Evolutionary conservation across 2,113 vertebrate genomes (phyloP).

Genomic region (Eptesicus fuscus): DNA sequence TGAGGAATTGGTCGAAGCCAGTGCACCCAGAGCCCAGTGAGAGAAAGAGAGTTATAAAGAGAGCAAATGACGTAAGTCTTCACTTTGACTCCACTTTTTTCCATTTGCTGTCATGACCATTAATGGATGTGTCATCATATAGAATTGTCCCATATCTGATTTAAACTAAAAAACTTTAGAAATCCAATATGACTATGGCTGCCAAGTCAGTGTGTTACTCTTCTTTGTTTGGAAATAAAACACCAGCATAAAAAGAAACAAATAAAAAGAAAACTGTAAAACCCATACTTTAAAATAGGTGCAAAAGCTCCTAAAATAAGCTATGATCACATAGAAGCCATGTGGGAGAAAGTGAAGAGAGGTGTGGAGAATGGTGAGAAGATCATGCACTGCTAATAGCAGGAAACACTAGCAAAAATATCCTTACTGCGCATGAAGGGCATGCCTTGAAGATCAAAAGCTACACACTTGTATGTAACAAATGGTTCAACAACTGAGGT

Average conservation of each 20-base stretch:
- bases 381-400: not conserved
- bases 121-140: not conserved
- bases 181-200: not conserved
- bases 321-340: not conserved
- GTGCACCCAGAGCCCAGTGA: not conserved
- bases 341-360: not conserved
- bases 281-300: not conserved
- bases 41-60: not conserved
- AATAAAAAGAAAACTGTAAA: not conserved
- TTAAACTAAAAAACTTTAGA: not conserved
- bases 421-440: not conserved
- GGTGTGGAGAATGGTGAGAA: not conserved
- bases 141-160: not conserved
- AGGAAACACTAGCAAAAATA: not conserved
- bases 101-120: no score
- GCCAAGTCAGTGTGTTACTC: not conserved
- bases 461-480: not conserved
- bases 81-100: not conserved
- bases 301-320: not conserved
- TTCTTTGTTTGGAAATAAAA: not conserved
- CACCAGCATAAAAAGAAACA: not conserved
- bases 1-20: not conserved
- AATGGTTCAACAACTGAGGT: not conserved
- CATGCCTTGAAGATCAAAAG: not conserved
- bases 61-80: not conserved